phyloP scores from a whole-genome alignment of 2,888 invertebrate species.

The Machimus rusticus region DNA sequence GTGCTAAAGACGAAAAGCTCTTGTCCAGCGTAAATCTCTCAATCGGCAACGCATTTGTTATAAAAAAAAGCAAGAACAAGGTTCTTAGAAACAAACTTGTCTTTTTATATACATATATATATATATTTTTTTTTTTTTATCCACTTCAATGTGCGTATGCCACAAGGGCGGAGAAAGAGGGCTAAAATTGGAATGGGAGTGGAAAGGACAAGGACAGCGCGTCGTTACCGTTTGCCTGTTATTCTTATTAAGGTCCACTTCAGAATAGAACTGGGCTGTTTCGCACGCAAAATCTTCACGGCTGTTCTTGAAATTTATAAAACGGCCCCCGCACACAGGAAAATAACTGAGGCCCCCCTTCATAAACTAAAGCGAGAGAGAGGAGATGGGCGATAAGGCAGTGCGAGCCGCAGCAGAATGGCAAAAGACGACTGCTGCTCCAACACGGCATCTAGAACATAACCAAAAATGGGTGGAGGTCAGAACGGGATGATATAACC shows the following conservation, averaged over 20 bases:
- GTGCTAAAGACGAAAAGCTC: background rate
- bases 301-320: background rate
- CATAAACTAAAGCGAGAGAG: background rate
- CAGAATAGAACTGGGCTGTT: background rate
- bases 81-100: background rate
- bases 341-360: background rate
- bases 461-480: conserved; percentile 6
- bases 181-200: background rate
- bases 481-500: conserved; percentile 21
- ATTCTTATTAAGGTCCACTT: background rate
- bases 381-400: background rate
- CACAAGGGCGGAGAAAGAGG: background rate
- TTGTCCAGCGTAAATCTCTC: background rate
- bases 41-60: background rate
- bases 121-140: background rate
- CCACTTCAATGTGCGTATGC: background rate
- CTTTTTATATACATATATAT: background rate
- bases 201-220: background rate
- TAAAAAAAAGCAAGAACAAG: background rate
- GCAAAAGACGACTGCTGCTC: background rate
- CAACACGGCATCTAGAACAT: background rate
- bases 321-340: background rate
- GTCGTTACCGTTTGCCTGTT: background rate
- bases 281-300: conserved; percentile 10
- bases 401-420: background rate